Base-by-base conservation (phyloP, 2,888 invertebrate species). In the Sturmia bella region DNA sequence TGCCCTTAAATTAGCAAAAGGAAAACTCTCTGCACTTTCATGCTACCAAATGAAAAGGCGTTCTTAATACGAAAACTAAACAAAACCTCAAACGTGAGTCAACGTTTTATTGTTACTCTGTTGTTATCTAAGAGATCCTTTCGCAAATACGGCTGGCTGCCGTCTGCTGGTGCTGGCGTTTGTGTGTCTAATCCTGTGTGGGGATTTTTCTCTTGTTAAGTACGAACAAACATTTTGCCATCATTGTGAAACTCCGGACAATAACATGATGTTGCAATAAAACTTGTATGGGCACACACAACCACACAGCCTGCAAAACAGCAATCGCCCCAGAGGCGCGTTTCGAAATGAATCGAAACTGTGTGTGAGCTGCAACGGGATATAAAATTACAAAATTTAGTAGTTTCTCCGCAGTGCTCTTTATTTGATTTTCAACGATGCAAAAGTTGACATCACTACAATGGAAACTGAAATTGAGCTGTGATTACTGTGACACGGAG, bases 81-180 rank as follows among this genome's bases (percentile, higher is more conserved):
- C 89, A 89, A 88, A 87, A 85, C 84, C 85, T 24, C 75, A 86
- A 89, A 89, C 89, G 89, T 89, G 89, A 87, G 87, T 78, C 78
- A 63, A 74, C 68, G 50, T 78, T 78, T 43, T 59, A 74, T 68
- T 43, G 41, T 56, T 11, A 32, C 9, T n/a, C n/a, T 32, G 32
- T 32, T 32, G 32, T 32, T 56, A 43, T 45, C 24, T 56, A 56
- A 19, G 57, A 45, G 45, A 66, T 68, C 61, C 56, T 68, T 59
- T 54, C 11, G 45, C 12, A 64, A 45, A 68, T 68, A 63, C 48
- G 41, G 12, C 15, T 48, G 59, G 37, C 45, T 24, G 37, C 15
- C 15, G 24, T 9, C 13, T 11, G 13, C 6, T n/a, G 4, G 17
- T 54, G 43, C n/a, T 12, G 37, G 50, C 41, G 12, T 52, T 11